Conservation (phyloP, 2,888 invertebrate genomes). For the Heliconius sara region DNA sequence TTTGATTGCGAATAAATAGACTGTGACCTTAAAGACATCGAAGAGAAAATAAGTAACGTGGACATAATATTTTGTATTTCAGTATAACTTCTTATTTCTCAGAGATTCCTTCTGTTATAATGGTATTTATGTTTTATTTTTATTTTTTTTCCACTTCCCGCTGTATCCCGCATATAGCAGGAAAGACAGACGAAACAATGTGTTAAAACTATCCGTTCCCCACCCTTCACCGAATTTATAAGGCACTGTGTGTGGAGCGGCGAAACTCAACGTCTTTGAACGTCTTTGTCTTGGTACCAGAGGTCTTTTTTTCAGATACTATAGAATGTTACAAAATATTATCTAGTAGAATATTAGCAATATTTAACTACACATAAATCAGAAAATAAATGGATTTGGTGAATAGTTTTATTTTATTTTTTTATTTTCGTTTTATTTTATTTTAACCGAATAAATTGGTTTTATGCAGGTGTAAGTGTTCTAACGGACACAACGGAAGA, state of each 20-base stretch:
- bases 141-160: too few species aligned
- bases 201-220: too few species aligned
- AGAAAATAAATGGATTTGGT: background rate
- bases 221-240: too few species aligned
- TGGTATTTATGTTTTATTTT: background rate
- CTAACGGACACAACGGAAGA: conserved; percentile 94
- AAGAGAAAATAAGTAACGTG: background rate
- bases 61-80: background rate
- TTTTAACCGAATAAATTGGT: too few species aligned
- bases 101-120: background rate
- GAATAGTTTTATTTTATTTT: too few species aligned
- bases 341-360: background rate
- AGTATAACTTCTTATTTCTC: background rate
- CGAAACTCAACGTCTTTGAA: too few species aligned
- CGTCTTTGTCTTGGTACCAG: too few species aligned
- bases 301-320: background rate
- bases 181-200: too few species aligned
- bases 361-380: background rate
- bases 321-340: background rate
- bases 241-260: too few species aligned
- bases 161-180: too few species aligned
- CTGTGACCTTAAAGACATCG: background rate
- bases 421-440: too few species aligned
- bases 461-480: conserved; percentile 89
- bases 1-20: background rate